These are phyloP conservation scores for Megamerina dolium DNA, from an alignment of 2,888 invertebrate genomes.

Conservation along the genomic window DNA sequence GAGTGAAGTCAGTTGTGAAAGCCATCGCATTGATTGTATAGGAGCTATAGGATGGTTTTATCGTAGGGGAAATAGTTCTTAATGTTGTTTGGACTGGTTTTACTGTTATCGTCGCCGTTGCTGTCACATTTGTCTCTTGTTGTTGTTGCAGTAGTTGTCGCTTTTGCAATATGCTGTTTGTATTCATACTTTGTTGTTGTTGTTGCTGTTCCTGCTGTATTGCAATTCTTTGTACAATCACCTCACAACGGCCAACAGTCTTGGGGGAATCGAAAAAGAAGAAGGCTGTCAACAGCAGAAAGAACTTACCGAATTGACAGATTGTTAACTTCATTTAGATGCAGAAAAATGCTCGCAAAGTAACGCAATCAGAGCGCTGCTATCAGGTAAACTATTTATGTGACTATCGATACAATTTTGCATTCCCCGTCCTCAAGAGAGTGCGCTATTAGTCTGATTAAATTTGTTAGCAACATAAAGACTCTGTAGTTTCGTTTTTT, in stretches of 20 bases:
- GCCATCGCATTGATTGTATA: slow-evolving; percentile 3
- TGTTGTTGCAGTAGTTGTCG: slow-evolving; percentile 6
- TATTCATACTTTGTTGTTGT: slow-evolving; percentile 8
- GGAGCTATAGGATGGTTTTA: not conserved
- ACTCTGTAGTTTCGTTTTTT: no score
- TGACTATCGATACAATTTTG: no score
- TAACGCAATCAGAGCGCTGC: not conserved
- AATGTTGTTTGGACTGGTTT: slow-evolving; percentile 21
- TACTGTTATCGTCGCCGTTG: slow-evolving; percentile 7
- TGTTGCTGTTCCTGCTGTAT: slow-evolving; percentile 5
- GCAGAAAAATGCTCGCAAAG: slow-evolving; percentile 13
- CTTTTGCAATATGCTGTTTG: slow-evolving; percentile 6
- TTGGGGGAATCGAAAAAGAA: slow-evolving; percentile 40
- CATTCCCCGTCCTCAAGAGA: no score
- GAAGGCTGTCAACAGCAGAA: slow-evolving; percentile 50
- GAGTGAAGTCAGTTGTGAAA: slow-evolving; percentile 13
- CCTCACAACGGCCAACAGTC: slow-evolving; percentile 20
- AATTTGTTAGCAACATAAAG: no score
- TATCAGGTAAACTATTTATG: no score
- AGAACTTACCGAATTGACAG: slow-evolving; percentile 48
- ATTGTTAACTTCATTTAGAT: slow-evolving; percentile 49
- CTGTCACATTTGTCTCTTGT: slow-evolving; percentile 1
- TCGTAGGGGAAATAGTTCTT: slow-evolving; percentile 24
- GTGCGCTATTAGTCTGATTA: no score
- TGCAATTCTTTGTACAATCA: not conserved